phyloP scores from a whole-genome alignment of 2,113 vertebrate species.

The Oostethus manadensis region DNA sequence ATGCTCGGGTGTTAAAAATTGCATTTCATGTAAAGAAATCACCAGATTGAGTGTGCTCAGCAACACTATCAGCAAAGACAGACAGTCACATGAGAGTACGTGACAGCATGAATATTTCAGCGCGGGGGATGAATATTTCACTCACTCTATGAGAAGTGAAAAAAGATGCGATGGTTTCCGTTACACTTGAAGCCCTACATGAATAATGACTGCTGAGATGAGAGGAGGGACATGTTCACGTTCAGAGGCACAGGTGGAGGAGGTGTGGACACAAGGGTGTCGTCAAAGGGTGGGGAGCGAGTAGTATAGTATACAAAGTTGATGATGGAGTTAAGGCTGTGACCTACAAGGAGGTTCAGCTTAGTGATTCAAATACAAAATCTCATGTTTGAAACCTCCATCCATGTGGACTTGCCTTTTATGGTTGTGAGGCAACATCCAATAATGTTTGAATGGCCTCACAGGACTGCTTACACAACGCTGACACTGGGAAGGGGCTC shows the following conservation, averaged over 20 bases:
- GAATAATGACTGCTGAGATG: conserved; percentile 55
- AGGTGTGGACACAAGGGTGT: conserved; percentile 6
- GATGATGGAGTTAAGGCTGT: conserved; percentile 8
- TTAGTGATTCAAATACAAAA: not conserved
- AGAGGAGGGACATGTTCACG: conserved; percentile 44
- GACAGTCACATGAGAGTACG: conserved; percentile 1
- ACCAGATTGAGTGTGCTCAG: conserved; percentile 9
- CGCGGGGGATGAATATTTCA: conserved; percentile 1
- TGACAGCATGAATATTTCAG: conserved; percentile 8
- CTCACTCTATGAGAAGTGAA: conserved; percentile 1
- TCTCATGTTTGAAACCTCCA: conserved; percentile 38
- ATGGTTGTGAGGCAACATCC: conserved; percentile 57
- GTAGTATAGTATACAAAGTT: conserved; percentile 14
- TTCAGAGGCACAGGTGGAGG: conserved; percentile 9
- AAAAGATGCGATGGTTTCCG: conserved; percentile 20
- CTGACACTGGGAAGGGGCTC: conserved; percentile 16
- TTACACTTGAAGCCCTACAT: conserved; percentile 43
- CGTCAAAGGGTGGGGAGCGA: conserved; percentile 1
- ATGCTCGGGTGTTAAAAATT: not conserved
- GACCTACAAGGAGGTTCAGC: conserved; percentile 20
- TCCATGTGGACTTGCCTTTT: conserved; percentile 61
- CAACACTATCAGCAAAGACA: not conserved
- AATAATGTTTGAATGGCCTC: conserved; percentile 24
- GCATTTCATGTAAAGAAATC: not conserved
- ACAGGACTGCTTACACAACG: conserved; percentile 44